Conservation (phyloP, 1,140 invertebrate species). For the Dinoponera quadriceps region DNA sequence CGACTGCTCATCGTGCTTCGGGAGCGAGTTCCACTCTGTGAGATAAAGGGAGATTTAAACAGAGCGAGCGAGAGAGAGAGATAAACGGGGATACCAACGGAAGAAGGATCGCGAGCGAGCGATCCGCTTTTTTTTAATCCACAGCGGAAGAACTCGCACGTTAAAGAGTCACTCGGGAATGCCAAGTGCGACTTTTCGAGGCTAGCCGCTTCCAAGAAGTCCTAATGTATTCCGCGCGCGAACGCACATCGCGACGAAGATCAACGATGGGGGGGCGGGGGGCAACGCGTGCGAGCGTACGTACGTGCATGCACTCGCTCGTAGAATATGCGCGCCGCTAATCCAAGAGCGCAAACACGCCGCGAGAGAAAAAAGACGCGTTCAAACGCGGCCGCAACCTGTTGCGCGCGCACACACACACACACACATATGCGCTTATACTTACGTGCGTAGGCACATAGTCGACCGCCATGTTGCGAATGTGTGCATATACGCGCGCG, state of each 20-base stretch:
- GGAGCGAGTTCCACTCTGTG: slow-evolving; percentile 39
- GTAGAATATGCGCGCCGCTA: not conserved
- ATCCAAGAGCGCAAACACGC: slow-evolving; percentile 17
- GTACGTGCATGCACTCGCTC: not conserved
- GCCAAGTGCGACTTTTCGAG: slow-evolving; percentile 42
- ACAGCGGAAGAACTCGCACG: not conserved
- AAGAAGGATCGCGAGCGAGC: not conserved
- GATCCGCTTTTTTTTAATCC: not conserved
- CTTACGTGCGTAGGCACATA: not conserved
- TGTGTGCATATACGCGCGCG: not conserved
- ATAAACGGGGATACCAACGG: not conserved
- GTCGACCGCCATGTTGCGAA: not conserved
- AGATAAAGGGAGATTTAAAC: slow-evolving; percentile 9
- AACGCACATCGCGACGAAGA: slow-evolving; percentile 20
- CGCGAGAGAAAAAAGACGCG: slow-evolving; percentile 35
- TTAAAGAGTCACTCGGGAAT: slow-evolving; percentile 9
- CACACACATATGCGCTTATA: not conserved
- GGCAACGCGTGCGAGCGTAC: not conserved
- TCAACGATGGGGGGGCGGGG: slow-evolving; percentile 6
- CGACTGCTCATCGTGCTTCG: slow-evolving; percentile 35
- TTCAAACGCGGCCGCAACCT: slow-evolving; percentile 58
- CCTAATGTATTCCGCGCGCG: slow-evolving; percentile 50
- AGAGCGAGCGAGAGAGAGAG: not conserved
- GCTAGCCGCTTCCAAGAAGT: slow-evolving; percentile 55
- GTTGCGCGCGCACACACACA: slow-evolving; percentile 25